Evolutionary conservation across 2,888 invertebrate species (phyloP).

Genomic region (Lagria hirta): DNA sequence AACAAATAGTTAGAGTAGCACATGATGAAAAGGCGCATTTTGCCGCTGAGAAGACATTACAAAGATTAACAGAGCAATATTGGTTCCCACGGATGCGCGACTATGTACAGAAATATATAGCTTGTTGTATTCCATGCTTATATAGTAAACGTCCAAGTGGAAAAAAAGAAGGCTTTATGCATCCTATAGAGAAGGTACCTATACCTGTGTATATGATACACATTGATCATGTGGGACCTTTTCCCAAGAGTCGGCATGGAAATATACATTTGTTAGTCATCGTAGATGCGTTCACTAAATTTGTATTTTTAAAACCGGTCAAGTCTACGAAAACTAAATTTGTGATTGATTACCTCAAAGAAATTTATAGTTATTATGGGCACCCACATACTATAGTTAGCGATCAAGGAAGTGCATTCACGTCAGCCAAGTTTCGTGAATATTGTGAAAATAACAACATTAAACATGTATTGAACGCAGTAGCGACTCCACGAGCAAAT

Average conservation of each 20-base stretch:
- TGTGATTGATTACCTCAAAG: constrained; percentile 9
- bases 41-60: constrained; percentile 43
- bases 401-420: constrained; percentile 10
- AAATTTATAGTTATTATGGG: constrained; percentile 9
- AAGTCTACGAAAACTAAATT: constrained; percentile 10
- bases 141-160: constrained; percentile 40
- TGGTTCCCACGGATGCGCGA: constrained; percentile 50
- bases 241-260: constrained; percentile 38
- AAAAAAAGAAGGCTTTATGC: constrained; percentile 42
- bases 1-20: constrained; percentile 33
- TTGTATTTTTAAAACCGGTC: constrained; percentile 5
- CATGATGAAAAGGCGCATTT: constrained; percentile 51
- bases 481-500: constrained; percentile 34
- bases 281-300: constrained; percentile 39
- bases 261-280: constrained; percentile 44
- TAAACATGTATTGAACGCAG: constrained; percentile 29
- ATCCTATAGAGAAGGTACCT: constrained; percentile 48
- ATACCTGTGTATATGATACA: constrained; percentile 51
- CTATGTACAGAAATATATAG: constrained; percentile 49
- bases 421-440: background rate
- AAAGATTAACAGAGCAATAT: constrained; percentile 41
- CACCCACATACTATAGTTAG: constrained; percentile 4
- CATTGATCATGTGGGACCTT: constrained; percentile 52
- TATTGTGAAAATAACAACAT: constrained; percentile 13
- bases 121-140: constrained; percentile 48